phyloP scores from a whole-genome alignment of 2,797 vertebrate genomes.

The Corythornis leucogaster region DNA sequence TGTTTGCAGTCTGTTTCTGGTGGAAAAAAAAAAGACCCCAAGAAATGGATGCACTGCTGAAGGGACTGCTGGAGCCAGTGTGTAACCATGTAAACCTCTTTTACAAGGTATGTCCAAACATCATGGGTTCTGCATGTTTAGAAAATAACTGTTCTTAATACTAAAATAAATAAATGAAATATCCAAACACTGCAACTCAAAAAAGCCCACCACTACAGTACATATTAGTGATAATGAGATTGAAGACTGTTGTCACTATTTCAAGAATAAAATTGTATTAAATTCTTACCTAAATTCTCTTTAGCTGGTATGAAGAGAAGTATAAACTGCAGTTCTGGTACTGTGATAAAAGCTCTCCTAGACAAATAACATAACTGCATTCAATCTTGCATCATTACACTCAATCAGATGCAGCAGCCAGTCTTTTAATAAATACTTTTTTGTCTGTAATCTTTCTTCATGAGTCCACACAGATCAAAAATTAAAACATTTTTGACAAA shows the following conservation, averaged over 20 bases:
- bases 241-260: neutral
- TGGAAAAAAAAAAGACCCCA: neutral
- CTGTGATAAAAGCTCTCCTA: slow-evolving; percentile 85
- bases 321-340: slow-evolving; percentile 88
- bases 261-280: neutral
- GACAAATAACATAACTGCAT: neutral
- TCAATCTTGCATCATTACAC: neutral
- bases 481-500: neutral
- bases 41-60: neutral
- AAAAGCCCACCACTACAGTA: neutral
- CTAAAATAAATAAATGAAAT: neutral
- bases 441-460: neutral
- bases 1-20: neutral
- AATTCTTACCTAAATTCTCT: slow-evolving; percentile 81
- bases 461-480: neutral
- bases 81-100: neutral
- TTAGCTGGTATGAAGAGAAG: slow-evolving; percentile 82
- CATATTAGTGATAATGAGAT: neutral
- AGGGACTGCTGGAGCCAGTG: neutral
- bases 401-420: neutral
- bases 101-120: neutral
- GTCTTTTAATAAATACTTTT: neutral
- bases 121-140: neutral
- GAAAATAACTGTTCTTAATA: neutral
- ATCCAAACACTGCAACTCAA: neutral